A percentile compares a stretch with the other conserved stretches of the same genome.
phyloP scores from a whole-genome alignment of 2,888 invertebrate genomes.

The Galerucella pusilla region DNA sequence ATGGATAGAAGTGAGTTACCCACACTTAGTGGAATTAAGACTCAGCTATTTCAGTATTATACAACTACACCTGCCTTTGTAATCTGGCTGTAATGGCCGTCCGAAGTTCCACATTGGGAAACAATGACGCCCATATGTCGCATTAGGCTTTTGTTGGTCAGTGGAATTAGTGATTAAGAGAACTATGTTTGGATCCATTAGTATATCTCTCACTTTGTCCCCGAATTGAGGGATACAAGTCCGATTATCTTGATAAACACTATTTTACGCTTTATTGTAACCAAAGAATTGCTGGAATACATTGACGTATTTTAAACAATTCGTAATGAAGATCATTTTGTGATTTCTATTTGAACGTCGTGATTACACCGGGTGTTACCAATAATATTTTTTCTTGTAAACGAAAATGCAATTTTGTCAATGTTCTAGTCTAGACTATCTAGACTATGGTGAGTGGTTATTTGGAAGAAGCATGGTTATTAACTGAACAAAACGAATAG shows the following conservation, averaged over 20 bases:
- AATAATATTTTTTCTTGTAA: too few species aligned
- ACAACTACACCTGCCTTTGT: constrained; percentile 52
- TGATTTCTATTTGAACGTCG: neutral
- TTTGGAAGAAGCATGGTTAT: too few species aligned
- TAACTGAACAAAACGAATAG: too few species aligned
- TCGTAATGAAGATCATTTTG: neutral
- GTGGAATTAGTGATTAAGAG: constrained; percentile 53
- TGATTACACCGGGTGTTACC: too few species aligned
- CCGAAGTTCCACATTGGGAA: constrained; percentile 54
- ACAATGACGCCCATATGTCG: constrained; percentile 59
- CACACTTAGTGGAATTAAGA: constrained; percentile 13
- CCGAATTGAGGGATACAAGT: constrained; percentile 49
- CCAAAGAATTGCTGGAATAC: constrained; percentile 40
- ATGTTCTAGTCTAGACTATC: too few species aligned
- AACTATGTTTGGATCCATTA: constrained; percentile 49
- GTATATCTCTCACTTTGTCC: constrained; percentile 57
- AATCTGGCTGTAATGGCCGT: constrained; percentile 54
- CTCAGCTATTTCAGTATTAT: constrained; percentile 1
- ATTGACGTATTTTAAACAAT: neutral
- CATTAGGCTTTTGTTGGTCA: constrained; percentile 54
- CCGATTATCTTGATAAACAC: constrained; percentile 53
- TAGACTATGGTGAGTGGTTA: neutral
- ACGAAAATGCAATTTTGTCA: too few species aligned
- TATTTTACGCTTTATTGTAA: constrained; percentile 55
- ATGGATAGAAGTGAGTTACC: neutral